phyloP scores from a whole-genome alignment of 2,113 vertebrate genomes.

The Hymenochirus boettgeri region DNA sequence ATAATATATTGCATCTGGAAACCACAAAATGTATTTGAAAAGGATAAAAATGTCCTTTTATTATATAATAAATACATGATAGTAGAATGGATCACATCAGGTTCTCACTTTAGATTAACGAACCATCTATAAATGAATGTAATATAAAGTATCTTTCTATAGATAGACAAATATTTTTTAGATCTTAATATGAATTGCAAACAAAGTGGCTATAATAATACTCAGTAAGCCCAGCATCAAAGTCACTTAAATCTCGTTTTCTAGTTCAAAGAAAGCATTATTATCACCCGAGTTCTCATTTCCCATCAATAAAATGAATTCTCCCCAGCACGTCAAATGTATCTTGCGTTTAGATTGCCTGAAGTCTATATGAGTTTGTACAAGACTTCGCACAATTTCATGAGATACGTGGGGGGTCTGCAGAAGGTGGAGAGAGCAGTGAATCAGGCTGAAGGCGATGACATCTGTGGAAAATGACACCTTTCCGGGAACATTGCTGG shows the following conservation, averaged over 20 bases:
- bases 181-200: neutral
- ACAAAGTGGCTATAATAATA: neutral
- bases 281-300: neutral
- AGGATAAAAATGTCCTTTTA: too few relatives aligned
- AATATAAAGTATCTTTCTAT: too few relatives aligned
- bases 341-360: neutral
- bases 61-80: too few relatives aligned
- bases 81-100: too few relatives aligned
- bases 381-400: slow-evolving; percentile 19
- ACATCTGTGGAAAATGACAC: slow-evolving; percentile 32
- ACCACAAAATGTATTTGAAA: too few relatives aligned
- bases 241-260: slow-evolving; percentile 1
- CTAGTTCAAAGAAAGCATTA: slow-evolving; percentile 4
- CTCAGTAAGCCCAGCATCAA: slow-evolving; percentile 1
- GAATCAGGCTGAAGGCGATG: slow-evolving; percentile 30
- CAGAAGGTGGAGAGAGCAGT: slow-evolving; percentile 10
- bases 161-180: too few relatives aligned
- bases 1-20: too few relatives aligned
- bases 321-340: neutral
- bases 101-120: too few relatives aligned
- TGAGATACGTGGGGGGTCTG: neutral
- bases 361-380: neutral
- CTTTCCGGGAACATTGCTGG: slow-evolving; percentile 29
- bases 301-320: slow-evolving; percentile 7
- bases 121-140: too few relatives aligned